Percentiles rank a stretch among this genome's conserved stretches.
Conservation (phyloP, 2,113 vertebrate species). For the Bettongia penicillata region DNA sequence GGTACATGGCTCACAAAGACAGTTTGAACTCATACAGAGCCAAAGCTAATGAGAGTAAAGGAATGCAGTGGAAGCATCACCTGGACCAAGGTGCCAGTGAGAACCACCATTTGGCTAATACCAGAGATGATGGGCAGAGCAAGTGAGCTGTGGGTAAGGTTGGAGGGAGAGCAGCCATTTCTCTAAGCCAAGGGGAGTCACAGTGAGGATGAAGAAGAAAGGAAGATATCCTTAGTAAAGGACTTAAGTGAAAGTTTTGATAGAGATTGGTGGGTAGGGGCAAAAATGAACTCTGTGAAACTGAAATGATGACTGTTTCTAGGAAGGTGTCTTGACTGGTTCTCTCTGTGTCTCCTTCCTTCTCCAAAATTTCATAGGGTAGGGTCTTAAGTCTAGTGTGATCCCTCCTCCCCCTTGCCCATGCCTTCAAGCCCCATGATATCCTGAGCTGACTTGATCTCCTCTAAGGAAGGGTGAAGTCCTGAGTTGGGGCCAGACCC, state of each 20-base stretch:
- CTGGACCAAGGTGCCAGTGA: neutral
- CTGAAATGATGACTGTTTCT: neutral
- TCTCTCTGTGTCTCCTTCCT: neutral
- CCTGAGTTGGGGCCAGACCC: constrained; percentile 19
- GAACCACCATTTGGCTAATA: too few species aligned
- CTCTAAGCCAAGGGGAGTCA: neutral
- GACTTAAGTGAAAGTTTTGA: constrained; percentile 3
- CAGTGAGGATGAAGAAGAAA: neutral
- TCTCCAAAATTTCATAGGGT: neutral
- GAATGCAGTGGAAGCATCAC: neutral
- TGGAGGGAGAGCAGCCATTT: constrained; percentile 65
- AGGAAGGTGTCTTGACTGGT: neutral
- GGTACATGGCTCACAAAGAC: neutral
- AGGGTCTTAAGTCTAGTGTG: neutral
- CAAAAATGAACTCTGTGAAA: neutral
- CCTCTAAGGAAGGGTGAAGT: neutral
- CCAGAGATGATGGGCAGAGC: neutral
- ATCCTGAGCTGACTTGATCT: neutral
- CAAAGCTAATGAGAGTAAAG: neutral
- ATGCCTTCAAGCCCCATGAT: neutral
- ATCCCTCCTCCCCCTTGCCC: neutral
- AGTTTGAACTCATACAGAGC: neutral
- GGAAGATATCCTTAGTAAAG: neutral
- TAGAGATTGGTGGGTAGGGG: neutral
- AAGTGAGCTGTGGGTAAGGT: neutral